Percentiles rank a stretch among this genome's conserved stretches.
Evolutionary conservation across 2,888 invertebrate genomes (phyloP).

Genomic region (Atethmia centrago): DNA sequence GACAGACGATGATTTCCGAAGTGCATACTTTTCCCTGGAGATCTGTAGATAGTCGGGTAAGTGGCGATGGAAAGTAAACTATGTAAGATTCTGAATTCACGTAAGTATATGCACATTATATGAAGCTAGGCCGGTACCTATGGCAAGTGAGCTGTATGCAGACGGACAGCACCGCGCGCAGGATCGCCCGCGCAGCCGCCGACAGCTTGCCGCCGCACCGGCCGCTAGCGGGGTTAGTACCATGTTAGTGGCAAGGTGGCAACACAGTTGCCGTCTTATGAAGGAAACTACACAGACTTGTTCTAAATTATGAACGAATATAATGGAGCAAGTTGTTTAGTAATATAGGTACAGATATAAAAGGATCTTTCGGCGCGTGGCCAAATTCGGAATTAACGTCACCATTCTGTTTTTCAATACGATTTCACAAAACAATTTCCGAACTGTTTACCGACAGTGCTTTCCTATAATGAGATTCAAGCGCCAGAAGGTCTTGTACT

Average conservation of each 20-base stretch:
- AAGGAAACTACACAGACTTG: not conserved
- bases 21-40: not conserved
- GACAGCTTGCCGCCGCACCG: conserved; percentile 80
- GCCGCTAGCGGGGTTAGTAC: conserved; percentile 64
- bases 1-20: not conserved
- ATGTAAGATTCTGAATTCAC: conserved; percentile 1
- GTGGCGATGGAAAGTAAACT: not conserved
- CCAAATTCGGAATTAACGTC: not conserved
- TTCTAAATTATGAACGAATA: not conserved
- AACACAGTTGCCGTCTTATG: not conserved
- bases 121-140: conserved; percentile 76
- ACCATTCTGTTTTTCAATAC: not conserved
- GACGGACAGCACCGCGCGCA: conserved; percentile 82
- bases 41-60: not conserved
- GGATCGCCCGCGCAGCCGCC: conserved; percentile 78
- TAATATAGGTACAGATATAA: no score
- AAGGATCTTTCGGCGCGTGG: not conserved
- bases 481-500: not conserved
- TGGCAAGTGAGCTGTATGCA: conserved; percentile 86
- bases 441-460: not conserved
- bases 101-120: not conserved
- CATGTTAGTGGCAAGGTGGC: conserved; percentile 13
- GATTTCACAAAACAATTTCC: not conserved
- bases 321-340: not conserved
- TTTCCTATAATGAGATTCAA: not conserved